These are phyloP conservation scores for Latrodectus elegans DNA, from an alignment of 2,888 invertebrate species.

Conservation along the genomic window DNA sequence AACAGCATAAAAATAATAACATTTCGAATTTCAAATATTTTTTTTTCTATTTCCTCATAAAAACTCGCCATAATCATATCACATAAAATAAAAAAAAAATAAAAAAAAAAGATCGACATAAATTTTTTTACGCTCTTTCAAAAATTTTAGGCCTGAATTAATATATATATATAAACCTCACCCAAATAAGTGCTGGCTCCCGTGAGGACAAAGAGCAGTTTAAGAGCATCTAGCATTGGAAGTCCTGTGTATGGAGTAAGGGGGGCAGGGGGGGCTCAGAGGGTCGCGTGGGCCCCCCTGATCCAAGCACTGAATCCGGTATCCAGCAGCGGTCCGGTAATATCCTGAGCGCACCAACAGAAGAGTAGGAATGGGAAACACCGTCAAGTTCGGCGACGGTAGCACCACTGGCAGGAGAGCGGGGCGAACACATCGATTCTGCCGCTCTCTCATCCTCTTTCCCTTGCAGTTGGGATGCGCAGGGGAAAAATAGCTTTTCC, in stretches of 20 bases:
- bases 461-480: background rate
- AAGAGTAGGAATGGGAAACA: background rate
- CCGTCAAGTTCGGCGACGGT: conserved; percentile 34
- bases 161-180: too few species aligned
- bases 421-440: conserved; percentile 27
- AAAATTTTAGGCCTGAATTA: background rate
- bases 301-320: conserved; percentile 30
- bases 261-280: conserved; percentile 25
- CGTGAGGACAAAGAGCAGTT: conserved; percentile 71
- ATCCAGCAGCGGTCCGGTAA: conserved; percentile 52
- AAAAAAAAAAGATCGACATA: too few species aligned
- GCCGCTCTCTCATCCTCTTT: background rate
- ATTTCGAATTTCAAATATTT: too few species aligned
- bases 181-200: conserved; percentile 71
- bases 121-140: background rate
- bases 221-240: conserved; percentile 71
- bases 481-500: background rate
- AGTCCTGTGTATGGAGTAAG: conserved; percentile 1
- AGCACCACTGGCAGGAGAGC: conserved; percentile 37
- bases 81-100: too few species aligned
- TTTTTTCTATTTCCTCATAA: too few species aligned
- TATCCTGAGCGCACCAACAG: conserved; percentile 16
- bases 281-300: conserved; percentile 44
- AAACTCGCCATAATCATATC: too few species aligned
- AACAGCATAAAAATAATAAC: too few species aligned